Evolutionary conservation across 2,797 vertebrate genomes (phyloP).

Genomic region (Hapalemur alaotrensis): DNA sequence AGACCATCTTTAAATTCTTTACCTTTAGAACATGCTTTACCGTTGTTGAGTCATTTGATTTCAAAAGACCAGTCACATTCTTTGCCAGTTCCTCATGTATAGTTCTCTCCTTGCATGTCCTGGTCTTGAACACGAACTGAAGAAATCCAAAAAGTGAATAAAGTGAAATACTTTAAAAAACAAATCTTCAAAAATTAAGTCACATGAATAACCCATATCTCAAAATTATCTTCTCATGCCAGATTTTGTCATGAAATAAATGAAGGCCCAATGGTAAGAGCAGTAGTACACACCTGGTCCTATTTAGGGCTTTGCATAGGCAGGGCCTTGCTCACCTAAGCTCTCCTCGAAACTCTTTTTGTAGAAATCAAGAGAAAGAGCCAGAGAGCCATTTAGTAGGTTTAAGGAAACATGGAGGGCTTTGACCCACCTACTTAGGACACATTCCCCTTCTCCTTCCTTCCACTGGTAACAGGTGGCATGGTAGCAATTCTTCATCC

Average conservation of each 20-base stretch:
- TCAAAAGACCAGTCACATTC: constrained; percentile 94
- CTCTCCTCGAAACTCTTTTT: constrained; percentile 53
- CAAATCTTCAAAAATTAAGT: background rate
- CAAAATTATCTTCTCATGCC: constrained; percentile 41
- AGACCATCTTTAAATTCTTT: background rate
- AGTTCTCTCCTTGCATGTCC: constrained; percentile 91
- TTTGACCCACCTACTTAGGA: constrained; percentile 71
- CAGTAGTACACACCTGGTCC: background rate
- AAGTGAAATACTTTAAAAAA: constrained; percentile 5
- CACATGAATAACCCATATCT: background rate
- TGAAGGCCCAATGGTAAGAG: background rate
- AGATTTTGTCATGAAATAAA: constrained; percentile 53
- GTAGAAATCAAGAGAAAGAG: constrained; percentile 11
- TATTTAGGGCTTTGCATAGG: constrained; percentile 13
- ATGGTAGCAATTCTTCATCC: constrained; percentile 76
- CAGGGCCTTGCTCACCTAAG: constrained; percentile 31
- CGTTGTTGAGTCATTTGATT: constrained; percentile 92
- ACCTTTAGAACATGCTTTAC: constrained; percentile 95
- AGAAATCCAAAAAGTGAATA: constrained; percentile 45
- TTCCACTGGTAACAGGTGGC: constrained; percentile 71
- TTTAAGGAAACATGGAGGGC: constrained; percentile 60
- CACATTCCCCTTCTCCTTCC: constrained; percentile 76
- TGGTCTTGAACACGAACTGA: constrained; percentile 96
- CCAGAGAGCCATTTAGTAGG: constrained; percentile 50
- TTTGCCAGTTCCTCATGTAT: constrained; percentile 96